Conservation (phyloP, 2,797 vertebrate genomes). For the Dendrocincla tyrannina region DNA sequence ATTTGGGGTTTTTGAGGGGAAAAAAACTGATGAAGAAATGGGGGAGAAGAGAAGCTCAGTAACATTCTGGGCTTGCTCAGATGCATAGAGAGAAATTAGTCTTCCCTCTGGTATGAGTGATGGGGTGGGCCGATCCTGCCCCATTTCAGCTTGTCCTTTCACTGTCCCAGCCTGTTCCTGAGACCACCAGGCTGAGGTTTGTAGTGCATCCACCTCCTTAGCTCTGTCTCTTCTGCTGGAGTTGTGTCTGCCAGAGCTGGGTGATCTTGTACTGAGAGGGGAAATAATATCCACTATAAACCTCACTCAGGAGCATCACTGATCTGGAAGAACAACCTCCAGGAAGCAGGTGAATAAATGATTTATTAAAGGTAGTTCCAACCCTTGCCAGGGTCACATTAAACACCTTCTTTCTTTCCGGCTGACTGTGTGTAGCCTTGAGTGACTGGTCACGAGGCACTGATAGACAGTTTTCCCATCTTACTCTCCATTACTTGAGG, state of each 20-base stretch:
- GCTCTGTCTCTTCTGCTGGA: background rate
- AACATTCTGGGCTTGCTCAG: background rate
- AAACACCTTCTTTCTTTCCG: slow-evolving; percentile 12
- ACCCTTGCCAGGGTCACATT: slow-evolving; percentile 2
- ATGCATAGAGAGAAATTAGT: background rate
- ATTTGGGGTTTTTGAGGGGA: background rate
- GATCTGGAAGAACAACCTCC: slow-evolving; percentile 46
- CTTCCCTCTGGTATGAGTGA: background rate
- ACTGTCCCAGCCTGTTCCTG: background rate
- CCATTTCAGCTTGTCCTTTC: background rate
- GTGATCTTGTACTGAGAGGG: background rate
- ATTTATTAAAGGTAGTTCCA: slow-evolving; percentile 21
- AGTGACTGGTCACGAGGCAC: background rate
- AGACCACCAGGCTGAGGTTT: background rate
- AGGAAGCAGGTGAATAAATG: slow-evolving; percentile 6
- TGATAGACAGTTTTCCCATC: background rate
- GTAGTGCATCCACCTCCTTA: background rate
- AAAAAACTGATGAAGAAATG: background rate
- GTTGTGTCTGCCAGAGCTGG: background rate
- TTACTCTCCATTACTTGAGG: background rate
- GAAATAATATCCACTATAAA: background rate
- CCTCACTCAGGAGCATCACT: background rate
- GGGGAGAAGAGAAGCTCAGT: background rate
- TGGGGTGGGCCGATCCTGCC: background rate
- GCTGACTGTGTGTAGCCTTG: background rate